Evolutionary conservation across 2,888 invertebrate species (phyloP), one percentile per base, ranked within the genome.

Genomic region (Orchesellides sinensis): DNA sequence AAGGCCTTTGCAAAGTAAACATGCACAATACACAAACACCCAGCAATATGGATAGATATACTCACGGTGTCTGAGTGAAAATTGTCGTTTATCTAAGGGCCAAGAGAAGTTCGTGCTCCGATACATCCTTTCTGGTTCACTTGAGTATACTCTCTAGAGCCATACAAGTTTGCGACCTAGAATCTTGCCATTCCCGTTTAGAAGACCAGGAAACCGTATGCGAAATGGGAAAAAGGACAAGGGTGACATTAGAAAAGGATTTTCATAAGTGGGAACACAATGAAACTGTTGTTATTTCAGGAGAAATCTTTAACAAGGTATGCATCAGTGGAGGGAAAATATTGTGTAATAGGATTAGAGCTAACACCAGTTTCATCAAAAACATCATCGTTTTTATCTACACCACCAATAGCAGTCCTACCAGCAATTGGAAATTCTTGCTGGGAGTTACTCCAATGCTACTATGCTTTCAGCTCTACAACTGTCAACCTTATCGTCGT

Each of bases 221-320:
- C 40, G 66, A 80, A 73, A 66, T 72, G 66, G 73, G 66, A 40
- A 45, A 35, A 40, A 63, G 32, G 66, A 45, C 29, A 66, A 52
- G 56, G 32, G 29, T 73, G 47, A 29, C 65, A 72, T 72, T 72
- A 65, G 72, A 65, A 56, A 23, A 56, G 23, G 25, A 68, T 69
- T 78, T 69, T 52, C 45, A 47, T 49, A 69, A 78, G 59, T 73
- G 80, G 80, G 27, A n/a, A 65, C 56, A 56, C 80, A 80, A 66
- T 80, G 72, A 80, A 59, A 72, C 52, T 40, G 70, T 52, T 79
- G 40, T 79, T 79, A 52, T 80, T 72, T 25, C 63, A 29, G 14
- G 27, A 14, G 54, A 79, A 79, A 63, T 70, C 35, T 23, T 25
- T 27, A 61, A 45, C 35, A 49, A 68, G 35, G 19, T 69, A 61